Base-by-base conservation (phyloP, 2,113 vertebrate genomes). In the Naja naja region DNA sequence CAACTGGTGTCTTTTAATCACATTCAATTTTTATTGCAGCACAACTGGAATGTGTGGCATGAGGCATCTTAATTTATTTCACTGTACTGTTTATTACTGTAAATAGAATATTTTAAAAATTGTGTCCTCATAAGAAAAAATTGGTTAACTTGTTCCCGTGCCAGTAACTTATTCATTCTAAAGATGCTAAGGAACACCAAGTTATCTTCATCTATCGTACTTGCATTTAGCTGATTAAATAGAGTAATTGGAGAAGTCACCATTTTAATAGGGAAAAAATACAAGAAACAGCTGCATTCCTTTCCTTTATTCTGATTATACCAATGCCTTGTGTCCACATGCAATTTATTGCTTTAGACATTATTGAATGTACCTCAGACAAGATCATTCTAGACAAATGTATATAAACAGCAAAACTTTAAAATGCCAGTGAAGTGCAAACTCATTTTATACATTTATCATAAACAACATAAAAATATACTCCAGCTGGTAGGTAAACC, bases 261-360 rank as follows among this genome's bases (percentile, higher is more conserved):
- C 5, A 93, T 85, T 89, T 91, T 90, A 60, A 92, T 92, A 92
- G 89, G 91, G 88, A 95, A 94, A 74, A 95, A 92, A 1, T 54
- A 94, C 30, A 96, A 94, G 56, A 91, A 89, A 93, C 93, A 93
- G 54, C 27, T 94, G 89, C 85, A 74, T 96, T 97, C 93, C 89
- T 94, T 95, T 96, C 34, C 87, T 97, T 97, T 97, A 97, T 97
- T 97, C 91, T 90, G 94, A 96, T 96, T 94, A 95, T n/a, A 92
- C 90, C 87, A 74, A 92, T 91, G 93, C 49, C 64, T 97, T 97
- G 93, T 95, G 95, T 93, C 94, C 89, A 95, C 97, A 98, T 96
- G 97, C 97, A 95, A 95, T 95, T 98, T 97, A 97, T 98, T 98
- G 97, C 97, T 98, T 81, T 93, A 96, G 96, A 96, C 95, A 97